Conservation (phyloP, 30 jellyfish, hydroid and myxozoan species). For the Clytia hemisphaerica region DNA sequence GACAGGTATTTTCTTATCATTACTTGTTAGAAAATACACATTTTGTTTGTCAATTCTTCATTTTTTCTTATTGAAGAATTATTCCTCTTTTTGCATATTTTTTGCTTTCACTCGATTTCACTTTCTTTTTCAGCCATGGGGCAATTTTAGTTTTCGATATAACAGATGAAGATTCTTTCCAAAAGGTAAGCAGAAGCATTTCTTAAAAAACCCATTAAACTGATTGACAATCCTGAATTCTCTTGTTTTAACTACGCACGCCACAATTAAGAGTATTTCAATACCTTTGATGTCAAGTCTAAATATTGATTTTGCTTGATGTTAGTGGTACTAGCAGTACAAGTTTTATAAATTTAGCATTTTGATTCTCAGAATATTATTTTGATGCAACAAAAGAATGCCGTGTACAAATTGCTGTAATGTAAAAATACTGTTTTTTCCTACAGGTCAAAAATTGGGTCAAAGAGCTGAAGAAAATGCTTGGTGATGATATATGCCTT, state of each 20-base stretch:
- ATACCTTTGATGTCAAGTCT: no score
- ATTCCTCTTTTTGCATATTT: background rate
- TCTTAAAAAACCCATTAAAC: background rate
- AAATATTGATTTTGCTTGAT: no score
- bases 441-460: constrained; percentile 88
- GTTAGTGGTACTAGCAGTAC: no score
- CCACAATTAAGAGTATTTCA: no score
- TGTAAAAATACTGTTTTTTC: background rate
- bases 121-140: constrained; percentile 58
- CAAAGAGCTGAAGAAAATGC: constrained; percentile 73
- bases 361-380: no score
- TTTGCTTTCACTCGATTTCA: background rate
- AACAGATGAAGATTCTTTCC: constrained; percentile 86
- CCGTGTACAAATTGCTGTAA: no score
- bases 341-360: no score
- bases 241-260: background rate
- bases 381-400: no score
- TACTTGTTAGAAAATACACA: no score
- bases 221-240: background rate
- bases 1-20: constrained; percentile 62
- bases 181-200: constrained; percentile 27
- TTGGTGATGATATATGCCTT: constrained; percentile 81
- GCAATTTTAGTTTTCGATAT: constrained; percentile 84
- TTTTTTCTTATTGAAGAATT: background rate
- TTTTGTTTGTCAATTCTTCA: background rate